Percentiles rank a stretch among this genome's conserved stretches.
phyloP scores from a whole-genome alignment of 1,140 invertebrate genomes.

The Leptestheria dahalacensis region DNA sequence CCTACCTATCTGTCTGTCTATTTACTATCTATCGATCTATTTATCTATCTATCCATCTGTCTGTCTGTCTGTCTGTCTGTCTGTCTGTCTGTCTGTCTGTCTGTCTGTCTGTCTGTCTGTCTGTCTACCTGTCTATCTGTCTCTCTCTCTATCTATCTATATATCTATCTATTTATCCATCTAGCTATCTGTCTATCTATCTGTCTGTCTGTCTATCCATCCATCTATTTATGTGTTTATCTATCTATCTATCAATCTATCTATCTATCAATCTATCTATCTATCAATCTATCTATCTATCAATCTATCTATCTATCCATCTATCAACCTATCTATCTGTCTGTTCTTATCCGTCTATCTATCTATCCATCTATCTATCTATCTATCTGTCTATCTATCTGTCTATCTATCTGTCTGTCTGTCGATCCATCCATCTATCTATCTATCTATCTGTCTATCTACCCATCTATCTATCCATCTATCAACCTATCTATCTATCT shows the following conservation, averaged over 20 bases:
- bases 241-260: background rate
- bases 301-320: background rate
- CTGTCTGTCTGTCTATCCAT: background rate
- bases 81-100: background rate
- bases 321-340: background rate
- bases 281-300: background rate
- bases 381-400: background rate
- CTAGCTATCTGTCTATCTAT: background rate
- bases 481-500: background rate
- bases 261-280: background rate
- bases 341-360: too few species aligned
- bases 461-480: background rate
- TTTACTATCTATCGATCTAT: background rate
- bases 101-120: background rate
- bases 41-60: background rate
- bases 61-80: background rate
- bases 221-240: background rate
- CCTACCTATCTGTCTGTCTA: background rate
- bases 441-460: background rate
- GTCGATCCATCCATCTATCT: too few species aligned
- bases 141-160: background rate
- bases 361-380: too few species aligned
- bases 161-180: background rate
- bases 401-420: background rate
- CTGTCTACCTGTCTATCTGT: too few species aligned